Base-by-base conservation (phyloP, 2,888 invertebrate species). In the Archips xylosteana region DNA sequence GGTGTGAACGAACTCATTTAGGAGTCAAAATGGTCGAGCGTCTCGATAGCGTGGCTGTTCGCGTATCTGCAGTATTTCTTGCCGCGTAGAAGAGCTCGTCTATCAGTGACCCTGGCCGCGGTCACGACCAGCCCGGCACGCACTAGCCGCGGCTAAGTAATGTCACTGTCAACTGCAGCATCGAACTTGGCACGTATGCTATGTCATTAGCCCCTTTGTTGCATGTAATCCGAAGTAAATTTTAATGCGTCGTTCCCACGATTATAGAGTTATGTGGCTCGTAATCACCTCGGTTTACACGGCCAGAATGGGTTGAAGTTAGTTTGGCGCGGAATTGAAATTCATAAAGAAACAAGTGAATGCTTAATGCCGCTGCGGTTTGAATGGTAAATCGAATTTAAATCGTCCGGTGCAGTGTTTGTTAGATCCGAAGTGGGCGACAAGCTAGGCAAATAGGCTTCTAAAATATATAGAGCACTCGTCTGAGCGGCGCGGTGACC, bases 1-100 rank as follows among this genome's bases (percentile, higher is more conserved):
- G 59, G 88, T 88, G 90, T 90, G 89, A 93, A 92, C 86, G 92
- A 92, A 91, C 93, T 91, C 93, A 89, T 91, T 92, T 91, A 90
- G 86, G 86, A 89, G 87, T 90, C 89, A 83, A 89, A 90, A 91
- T 89, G 86, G 82, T 88, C 86, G 87, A 83, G 83, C 82, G 83
- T 79, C 78, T 81, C 79, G 78, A 74, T 71, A 57, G 68, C 57
- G 57, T 62, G 76, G 76, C 80, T 80, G 78, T 82, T 81, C 76
- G 81, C 80, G 80, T 79, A 78, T 80, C 75, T 77, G 80, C 82
- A 82, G 85, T 87, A 87, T 86, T 84, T 87, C 79, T 78, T 76
- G 80, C 81, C 42, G 76, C 78, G 79, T 86, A 61, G 82, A 82
- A 81, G 81, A 66, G 75, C 77, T 79, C 82, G 82, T 86, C 83